Percentiles rank a stretch among this genome's conserved stretches.
These are phyloP conservation scores for Meteorus colon DNA, from an alignment of 2,888 invertebrate species.

Conservation along the genomic window DNA sequence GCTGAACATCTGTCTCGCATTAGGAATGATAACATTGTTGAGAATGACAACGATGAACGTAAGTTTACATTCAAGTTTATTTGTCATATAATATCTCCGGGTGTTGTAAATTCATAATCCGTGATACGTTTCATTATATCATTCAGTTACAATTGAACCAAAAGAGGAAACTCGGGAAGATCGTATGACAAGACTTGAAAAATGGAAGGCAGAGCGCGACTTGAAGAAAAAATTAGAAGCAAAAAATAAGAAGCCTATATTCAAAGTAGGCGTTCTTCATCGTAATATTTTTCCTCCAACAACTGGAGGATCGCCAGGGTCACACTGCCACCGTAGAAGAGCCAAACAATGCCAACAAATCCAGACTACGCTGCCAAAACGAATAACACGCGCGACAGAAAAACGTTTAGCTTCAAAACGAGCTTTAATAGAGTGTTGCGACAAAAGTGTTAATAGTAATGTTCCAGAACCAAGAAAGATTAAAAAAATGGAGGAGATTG, in stretches of 20 bases:
- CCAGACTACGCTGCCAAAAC: slow-evolving; percentile 44
- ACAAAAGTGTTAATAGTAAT: not conserved
- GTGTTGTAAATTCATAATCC: not conserved
- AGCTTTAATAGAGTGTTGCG: slow-evolving; percentile 10
- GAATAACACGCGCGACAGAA: slow-evolving; percentile 64
- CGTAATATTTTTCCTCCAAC: slow-evolving; percentile 62
- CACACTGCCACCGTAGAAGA: slow-evolving; percentile 43
- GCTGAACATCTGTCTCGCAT: slow-evolving; percentile 33
- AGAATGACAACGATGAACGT: slow-evolving; percentile 26
- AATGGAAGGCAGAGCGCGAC: slow-evolving; percentile 60
- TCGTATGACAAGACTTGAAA: slow-evolving; percentile 48
- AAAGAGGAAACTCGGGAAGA: slow-evolving; percentile 25
- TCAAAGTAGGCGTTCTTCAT: slow-evolving; percentile 64
- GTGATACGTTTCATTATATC: not conserved
- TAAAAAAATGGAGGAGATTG: not conserved
- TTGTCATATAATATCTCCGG: not conserved
- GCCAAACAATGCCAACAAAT: slow-evolving; percentile 10
- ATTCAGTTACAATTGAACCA: not conserved
- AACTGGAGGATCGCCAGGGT: not conserved
- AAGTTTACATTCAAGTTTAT: slow-evolving; percentile 16
- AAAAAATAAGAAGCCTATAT: slow-evolving; percentile 58
- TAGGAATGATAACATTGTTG: slow-evolving; percentile 40
- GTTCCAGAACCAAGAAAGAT: not conserved
- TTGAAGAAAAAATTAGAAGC: slow-evolving; percentile 54
- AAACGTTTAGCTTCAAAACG: slow-evolving; percentile 61